These are phyloP conservation scores for Neodiprion fabricii DNA, from an alignment of 1,140 invertebrate genomes.

Conservation along the genomic window DNA sequence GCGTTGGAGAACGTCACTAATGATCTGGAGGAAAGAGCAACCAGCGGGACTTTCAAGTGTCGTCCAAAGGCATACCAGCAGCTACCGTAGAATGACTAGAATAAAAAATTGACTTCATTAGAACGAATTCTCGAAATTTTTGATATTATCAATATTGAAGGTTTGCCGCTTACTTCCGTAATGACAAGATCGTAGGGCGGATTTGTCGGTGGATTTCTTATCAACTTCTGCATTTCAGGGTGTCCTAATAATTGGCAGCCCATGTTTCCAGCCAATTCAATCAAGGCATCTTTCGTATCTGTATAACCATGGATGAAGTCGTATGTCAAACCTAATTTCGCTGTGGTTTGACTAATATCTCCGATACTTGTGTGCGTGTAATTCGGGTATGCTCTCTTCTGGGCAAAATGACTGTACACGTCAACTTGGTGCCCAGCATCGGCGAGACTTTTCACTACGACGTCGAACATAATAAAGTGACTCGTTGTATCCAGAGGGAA, in stretches of 20 bases:
- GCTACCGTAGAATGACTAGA: conserved; percentile 45
- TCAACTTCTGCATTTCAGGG: conserved; percentile 35
- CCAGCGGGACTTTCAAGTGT: conserved; percentile 65
- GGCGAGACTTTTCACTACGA: conserved; percentile 54
- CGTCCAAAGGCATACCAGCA: conserved; percentile 65
- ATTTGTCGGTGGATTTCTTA: conserved; percentile 42
- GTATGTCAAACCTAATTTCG: too few relatives aligned
- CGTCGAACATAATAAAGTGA: conserved; percentile 58
- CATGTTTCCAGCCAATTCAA: background rate
- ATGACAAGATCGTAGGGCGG: conserved; percentile 44
- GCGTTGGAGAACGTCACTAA: conserved; percentile 69
- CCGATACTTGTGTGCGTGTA: conserved; percentile 46
- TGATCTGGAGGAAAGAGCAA: conserved; percentile 65
- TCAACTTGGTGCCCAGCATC: conserved; percentile 61
- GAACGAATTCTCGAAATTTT: too few relatives aligned
- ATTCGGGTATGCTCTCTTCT: conserved; percentile 51
- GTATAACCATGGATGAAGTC: too few relatives aligned
- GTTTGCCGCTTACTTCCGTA: conserved; percentile 32
- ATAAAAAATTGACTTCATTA: conserved; percentile 7
- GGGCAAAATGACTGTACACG: conserved; percentile 57
- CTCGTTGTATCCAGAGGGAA: conserved; percentile 56
- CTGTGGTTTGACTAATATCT: background rate
- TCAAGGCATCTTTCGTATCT: too few relatives aligned
- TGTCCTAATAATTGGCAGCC: conserved; percentile 29
- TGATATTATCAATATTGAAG: too few relatives aligned